Base-by-base conservation (phyloP, 1,140 invertebrate genomes). In the Cataglyphis hispanica region DNA sequence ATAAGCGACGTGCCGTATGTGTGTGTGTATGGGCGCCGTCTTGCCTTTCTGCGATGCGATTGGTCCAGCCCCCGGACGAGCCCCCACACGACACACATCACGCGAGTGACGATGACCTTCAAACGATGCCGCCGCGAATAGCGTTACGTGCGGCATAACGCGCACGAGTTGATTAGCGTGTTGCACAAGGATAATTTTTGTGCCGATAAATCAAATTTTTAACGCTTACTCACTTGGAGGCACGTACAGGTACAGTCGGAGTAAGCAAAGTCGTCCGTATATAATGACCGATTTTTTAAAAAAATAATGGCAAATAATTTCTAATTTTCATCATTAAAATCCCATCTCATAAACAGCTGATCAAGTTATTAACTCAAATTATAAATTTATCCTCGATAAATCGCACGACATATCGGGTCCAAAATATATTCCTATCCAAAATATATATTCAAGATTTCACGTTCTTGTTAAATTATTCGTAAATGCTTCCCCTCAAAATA, bases 11-110 rank as follows among this genome's bases (percentile, higher is more conserved):
- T 50, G 46, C 16, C 11, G 43, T 13, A 11, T 46, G 16, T 50
- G 16, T 27, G 37, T 40, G 22, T 16, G 13, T 46, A 27, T 5
- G 27, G 78, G 67, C 53, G 27, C 66, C 77, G 78, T 72, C 53
- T 81, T 8, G 67, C 67, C 67, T 89, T 86, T 88, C 87, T 87
- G 86, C 37, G 37, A 86, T 31, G 19, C 6, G 88, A 92, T 92
- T 92, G 92, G 92, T 85, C 81, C 78, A 74, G 70, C 56, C 61
- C 40, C 64, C 64, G 13, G 90, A 67, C 92, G 92, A 90, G 92
- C 92, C 92, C 86, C 89, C 91, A 74, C 85, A 37, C 67, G 63
- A 86, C 66, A 72, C 37, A 43, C 37, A 19, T 16, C 22, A 56
- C 63, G 25, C 50, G 77, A 67, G 19, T 25, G 53, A 53, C 27